These are phyloP conservation scores for Catocala sponsa DNA, from an alignment of 2,888 invertebrate genomes.

Conservation along the genomic window DNA sequence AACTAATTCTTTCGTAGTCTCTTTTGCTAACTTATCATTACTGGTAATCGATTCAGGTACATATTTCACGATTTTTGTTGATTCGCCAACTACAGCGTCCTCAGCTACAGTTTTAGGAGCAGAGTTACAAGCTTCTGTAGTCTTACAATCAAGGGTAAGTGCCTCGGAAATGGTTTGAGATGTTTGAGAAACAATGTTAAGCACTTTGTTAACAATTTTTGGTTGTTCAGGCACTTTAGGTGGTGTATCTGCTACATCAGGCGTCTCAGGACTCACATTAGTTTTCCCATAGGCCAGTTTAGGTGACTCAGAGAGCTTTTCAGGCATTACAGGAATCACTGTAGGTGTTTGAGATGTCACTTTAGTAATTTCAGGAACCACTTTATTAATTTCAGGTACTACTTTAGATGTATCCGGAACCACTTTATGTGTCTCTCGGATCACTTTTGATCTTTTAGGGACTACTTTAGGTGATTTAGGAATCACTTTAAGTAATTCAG, in stretches of 20 bases:
- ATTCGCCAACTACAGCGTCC: conserved; percentile 32
- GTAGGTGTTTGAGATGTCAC: not conserved
- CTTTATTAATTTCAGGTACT: too few species aligned
- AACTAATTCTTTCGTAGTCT: conserved; percentile 58
- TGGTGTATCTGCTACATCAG: too few species aligned
- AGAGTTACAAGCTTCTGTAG: too few species aligned
- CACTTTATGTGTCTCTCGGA: not conserved
- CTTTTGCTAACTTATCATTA: conserved; percentile 24
- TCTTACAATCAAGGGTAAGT: too few species aligned
- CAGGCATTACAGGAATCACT: too few species aligned
- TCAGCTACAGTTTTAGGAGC: not conserved
- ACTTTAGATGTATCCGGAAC: not conserved
- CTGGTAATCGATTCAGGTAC: conserved; percentile 36
- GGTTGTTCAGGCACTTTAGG: not conserved
- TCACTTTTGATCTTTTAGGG: not conserved
- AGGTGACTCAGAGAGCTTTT: too few species aligned
- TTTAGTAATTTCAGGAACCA: not conserved
- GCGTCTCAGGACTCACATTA: too few species aligned
- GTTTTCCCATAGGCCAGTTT: too few species aligned
- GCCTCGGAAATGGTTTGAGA: not conserved
- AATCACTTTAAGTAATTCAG: not conserved
- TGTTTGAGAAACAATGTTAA: not conserved
- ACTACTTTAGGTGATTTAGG: not conserved
- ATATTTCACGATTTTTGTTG: conserved; percentile 53
- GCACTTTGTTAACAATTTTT: not conserved